These are phyloP conservation scores for Quadroppia sp. DNA, from an alignment of 2,888 invertebrate species.

Conservation along the genomic window DNA sequence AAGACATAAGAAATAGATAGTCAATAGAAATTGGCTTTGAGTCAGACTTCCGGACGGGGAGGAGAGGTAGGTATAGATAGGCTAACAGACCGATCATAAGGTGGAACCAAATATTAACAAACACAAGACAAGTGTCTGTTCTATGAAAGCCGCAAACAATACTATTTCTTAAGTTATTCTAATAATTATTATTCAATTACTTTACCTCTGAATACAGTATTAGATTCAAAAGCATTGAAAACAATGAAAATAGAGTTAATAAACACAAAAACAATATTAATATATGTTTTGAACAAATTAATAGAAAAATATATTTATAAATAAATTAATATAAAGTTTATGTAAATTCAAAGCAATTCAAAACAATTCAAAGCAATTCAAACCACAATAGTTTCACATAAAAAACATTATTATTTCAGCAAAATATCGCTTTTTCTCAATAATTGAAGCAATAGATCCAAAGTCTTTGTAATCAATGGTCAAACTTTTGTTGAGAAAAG, in stretches of 20 bases:
- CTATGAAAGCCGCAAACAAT: background rate
- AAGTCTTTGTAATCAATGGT: too few relatives aligned
- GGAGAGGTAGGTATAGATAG: conserved; percentile 25
- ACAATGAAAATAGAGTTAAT: background rate
- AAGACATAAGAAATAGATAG: conserved; percentile 29
- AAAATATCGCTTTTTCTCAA: too few relatives aligned
- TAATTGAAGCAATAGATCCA: too few relatives aligned
- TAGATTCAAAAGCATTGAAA: conserved; percentile 15
- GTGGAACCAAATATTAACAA: conserved; percentile 30
- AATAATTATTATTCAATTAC: background rate
- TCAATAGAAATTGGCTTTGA: conserved; percentile 10
- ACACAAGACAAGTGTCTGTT: conserved; percentile 19
- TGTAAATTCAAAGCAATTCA: too few relatives aligned
- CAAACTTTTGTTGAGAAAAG: too few relatives aligned
- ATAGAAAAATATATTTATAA: background rate
- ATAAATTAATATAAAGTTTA: too few relatives aligned
- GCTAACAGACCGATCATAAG: conserved; percentile 15
- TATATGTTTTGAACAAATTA: background rate
- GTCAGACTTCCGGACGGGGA: conserved; percentile 28
- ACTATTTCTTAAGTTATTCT: background rate
- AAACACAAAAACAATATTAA: background rate
- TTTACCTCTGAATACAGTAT: background rate
- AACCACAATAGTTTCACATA: too few relatives aligned
- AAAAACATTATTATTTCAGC: too few relatives aligned
- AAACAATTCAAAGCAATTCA: too few relatives aligned